Evolutionary conservation across 1,140 invertebrate species (phyloP), one percentile per base, ranked within the genome.

Genomic region (Spodoptera litura): DNA sequence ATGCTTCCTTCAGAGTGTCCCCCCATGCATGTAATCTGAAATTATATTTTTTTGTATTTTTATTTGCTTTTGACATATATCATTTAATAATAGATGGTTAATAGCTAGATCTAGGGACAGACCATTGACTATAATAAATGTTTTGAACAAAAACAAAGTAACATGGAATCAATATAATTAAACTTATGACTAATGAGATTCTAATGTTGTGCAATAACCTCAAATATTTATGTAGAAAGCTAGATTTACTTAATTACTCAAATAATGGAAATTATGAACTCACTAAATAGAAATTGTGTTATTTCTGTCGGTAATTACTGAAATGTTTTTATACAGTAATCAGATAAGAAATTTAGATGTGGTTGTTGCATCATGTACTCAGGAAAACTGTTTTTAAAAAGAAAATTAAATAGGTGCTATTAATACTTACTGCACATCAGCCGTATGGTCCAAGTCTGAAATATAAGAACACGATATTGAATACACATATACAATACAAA

Each of bases 401-500:
- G 20, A 20, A 0, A 49, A 10, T 55, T 31, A 12, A 72, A 27
- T 58, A 31, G 31, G 31, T 31, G 4, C 4, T 31, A 31, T 31
- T 31, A 31, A 25, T 81, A 93, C 98, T 98, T 96, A 99, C 98
- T 99, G 99, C 31, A 99, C 98, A 95, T 99, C 99, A 4, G 99
- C 99, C 38, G 99, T 99, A 88, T 99, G 99, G 89, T 99, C 99
- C 86, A 99, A 95, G 96, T 99, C 98, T 99, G 95, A 78, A 96
- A 97, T 44, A 85, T 87, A 88, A 38, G 20, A 12, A 38, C 20
- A 25, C 8, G 27, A 25, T 59, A 20, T 1, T 68, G 13, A 68
- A 52, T 51, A 68, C 1, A 51, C 20, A 86, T 6, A 76, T 79
- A 66, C 78, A 81, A 70, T 15, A 20, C 20, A 20, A 20, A 20